Percentiles rank a stretch among this genome's conserved stretches.
These are phyloP conservation scores for Drosophila suboccidentalis DNA, from an alignment of 2,888 invertebrate genomes.

Conservation along the genomic window DNA sequence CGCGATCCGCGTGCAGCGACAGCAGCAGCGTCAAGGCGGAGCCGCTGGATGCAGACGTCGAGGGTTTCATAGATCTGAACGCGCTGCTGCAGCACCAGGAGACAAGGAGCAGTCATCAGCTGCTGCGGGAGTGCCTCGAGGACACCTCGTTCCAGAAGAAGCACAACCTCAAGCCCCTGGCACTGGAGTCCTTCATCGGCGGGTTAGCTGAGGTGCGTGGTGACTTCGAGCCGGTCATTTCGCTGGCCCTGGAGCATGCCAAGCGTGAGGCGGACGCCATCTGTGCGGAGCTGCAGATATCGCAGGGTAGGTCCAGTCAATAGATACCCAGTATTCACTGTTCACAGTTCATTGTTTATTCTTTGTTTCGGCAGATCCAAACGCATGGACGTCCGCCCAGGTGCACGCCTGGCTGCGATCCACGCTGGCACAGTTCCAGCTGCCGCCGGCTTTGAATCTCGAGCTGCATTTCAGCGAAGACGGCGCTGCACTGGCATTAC, in stretches of 20 bases:
- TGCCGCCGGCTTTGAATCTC: constrained; percentile 90
- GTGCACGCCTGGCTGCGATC: constrained; percentile 96
- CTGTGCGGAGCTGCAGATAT: constrained; percentile 94
- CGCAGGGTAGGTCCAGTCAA: constrained; percentile 90
- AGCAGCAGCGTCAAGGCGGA: constrained; percentile 84
- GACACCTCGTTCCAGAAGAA: constrained; percentile 95
- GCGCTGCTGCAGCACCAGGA: constrained; percentile 70
- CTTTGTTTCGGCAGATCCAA: constrained; percentile 88
- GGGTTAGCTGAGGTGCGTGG: constrained; percentile 88
- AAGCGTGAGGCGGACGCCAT: constrained; percentile 94
- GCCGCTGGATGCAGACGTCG: constrained; percentile 84
- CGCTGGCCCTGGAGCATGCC: constrained; percentile 94
- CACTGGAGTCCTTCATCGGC: constrained; percentile 88
- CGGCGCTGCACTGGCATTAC: constrained; percentile 90
- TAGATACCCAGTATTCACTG: not conserved
- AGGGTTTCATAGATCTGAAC: constrained; percentile 83
- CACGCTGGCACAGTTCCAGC: constrained; percentile 92
- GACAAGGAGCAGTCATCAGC: constrained; percentile 89
- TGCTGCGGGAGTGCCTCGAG: constrained; percentile 92
- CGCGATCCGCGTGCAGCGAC: constrained; percentile 84
- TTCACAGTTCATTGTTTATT: not conserved
- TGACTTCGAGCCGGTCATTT: constrained; percentile 93
- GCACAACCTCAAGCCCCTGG: constrained; percentile 92
- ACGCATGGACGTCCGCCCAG: constrained; percentile 93
- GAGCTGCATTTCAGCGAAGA: constrained; percentile 93